Evolutionary conservation across 2,113 vertebrate species (phyloP), one percentile per base, ranked within the genome.

Genomic region (Datnioides undecimradiatus): DNA sequence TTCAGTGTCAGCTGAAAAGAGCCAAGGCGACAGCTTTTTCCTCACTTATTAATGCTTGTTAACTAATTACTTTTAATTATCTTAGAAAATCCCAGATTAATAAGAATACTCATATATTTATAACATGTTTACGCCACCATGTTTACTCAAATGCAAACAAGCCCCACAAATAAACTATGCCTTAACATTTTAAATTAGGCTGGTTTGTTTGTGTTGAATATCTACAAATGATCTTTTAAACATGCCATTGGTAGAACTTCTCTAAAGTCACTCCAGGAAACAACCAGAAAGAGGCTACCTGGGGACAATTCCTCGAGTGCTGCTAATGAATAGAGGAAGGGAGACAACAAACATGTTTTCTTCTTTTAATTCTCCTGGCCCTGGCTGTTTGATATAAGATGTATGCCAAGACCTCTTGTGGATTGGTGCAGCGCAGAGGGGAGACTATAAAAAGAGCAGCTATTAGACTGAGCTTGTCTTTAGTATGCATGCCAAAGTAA

Each of bases 151-250:
- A 83, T 85, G 87, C 84, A 92, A 93, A 93, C 88, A 90, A 87
- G 83, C 80, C 78, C 57, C 51, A 41, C 73, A 75, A 92, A 92
- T 82, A 92, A 73, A 89, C 74, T 57, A 36, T 51, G 86, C 74
- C 86, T 65, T 89, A 82, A 88, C 80, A 91, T 91, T 92, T 89
- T 88, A 92, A 93, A 90, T 86, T 79, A 92, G 83, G 52, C 80
- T 83, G 79, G 81, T 91, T 92, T 94, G 89, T 93, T 93, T 90
- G 82, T 89, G 75, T 73, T 84, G 82, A 90, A 80, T 75, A 90
- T 91, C 90, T 89, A 93, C 92, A 93, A 93, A 93, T 92, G 16
- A 93, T 94, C 87, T 90, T 93, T 94, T 91, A 93, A 91, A 92
- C 82, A 91, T 89, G 83, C 77, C 87, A 86, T 66, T 83, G 84